Evolutionary conservation across 2,113 vertebrate species (phyloP).

Genomic region (Rhea pennata): DNA sequence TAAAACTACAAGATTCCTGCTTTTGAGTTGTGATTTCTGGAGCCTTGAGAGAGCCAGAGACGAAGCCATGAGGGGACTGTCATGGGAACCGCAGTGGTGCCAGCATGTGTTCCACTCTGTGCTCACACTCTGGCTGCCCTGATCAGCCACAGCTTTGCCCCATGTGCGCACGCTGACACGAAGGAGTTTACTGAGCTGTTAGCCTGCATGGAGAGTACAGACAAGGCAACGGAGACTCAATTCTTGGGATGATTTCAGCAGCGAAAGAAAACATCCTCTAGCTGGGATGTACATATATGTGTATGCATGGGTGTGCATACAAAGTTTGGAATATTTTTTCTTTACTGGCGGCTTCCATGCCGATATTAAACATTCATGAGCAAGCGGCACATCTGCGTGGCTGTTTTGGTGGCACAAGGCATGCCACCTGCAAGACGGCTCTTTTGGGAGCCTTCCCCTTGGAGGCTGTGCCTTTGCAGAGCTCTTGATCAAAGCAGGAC

Average conservation of each 20-base stretch:
- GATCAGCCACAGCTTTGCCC: not conserved
- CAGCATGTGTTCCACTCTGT: not conserved
- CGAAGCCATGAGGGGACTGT: not conserved
- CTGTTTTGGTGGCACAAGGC: rapidly evolving
- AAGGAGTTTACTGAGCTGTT: not conserved
- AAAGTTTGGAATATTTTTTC: not conserved
- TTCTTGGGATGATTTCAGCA: not conserved
- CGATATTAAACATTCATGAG: not conserved
- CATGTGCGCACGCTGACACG: not conserved
- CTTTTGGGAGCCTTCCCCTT: not conserved
- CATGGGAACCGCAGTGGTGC: not conserved
- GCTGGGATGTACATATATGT: not conserved
- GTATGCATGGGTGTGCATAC: not conserved
- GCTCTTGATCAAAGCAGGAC: not conserved
- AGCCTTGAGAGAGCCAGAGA: not conserved
- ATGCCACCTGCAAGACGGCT: not conserved
- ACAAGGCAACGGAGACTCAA: not conserved
- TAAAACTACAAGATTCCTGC: not conserved
- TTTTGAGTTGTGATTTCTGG: not conserved
- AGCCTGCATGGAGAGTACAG: not conserved
- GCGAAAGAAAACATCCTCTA: not conserved
- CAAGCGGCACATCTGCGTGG: rapidly evolving
- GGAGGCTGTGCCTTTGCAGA: not conserved
- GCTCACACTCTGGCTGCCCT: not conserved
- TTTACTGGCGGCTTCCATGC: not conserved